Base-by-base conservation (phyloP, 1,140 invertebrate species). In the Ooceraea biroi region DNA sequence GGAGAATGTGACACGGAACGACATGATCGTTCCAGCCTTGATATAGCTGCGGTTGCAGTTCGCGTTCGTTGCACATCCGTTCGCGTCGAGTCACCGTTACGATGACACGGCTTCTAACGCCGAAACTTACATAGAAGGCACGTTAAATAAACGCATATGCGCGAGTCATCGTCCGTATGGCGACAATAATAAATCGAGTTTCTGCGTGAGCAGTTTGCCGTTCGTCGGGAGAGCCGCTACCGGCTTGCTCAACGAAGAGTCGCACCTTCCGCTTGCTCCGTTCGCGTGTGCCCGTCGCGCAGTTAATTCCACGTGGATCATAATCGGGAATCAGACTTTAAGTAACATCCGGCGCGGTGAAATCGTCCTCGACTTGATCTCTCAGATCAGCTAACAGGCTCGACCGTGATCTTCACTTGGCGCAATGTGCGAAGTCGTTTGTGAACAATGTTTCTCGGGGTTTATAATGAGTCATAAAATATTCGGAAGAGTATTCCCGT, bases 221-320 rank as follows among this genome's bases (percentile, higher is more conserved):
- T 65, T 14, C 66, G 60, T 68, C 19, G 14, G 25, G 48, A 80
- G n/a, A 82, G 22, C 48, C 30, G 25, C 48, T 36, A 17, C 27
- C 66, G 52, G 11, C n/a, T 90, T 83, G 74, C 85, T 57, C 58
- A 83, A 85, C 52, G 74, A 27, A 60, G 27, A 82, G 44, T 46
- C 68, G 61, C 80, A 84, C 80, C 89, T 91, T 91, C 90, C 88
- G 90, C n/a, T 89, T 90, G 84, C 58, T 25, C 65, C 52, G 14
- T 52, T 84, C 65, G 87, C 82, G 85, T 86, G 87, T 87, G 36
- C 36, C 7, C 77, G 85, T 80, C 76, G 10, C 60, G 72, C 71
- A 77, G 87, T 89, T 89, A 87, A 90, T 74, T 69, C 22, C 50
- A 8, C 52, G 55, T 10, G 12, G 22, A 58, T 78, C 36, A 19